Base-by-base conservation (phyloP, 2,888 invertebrate species). In the Stenurella melanura region DNA sequence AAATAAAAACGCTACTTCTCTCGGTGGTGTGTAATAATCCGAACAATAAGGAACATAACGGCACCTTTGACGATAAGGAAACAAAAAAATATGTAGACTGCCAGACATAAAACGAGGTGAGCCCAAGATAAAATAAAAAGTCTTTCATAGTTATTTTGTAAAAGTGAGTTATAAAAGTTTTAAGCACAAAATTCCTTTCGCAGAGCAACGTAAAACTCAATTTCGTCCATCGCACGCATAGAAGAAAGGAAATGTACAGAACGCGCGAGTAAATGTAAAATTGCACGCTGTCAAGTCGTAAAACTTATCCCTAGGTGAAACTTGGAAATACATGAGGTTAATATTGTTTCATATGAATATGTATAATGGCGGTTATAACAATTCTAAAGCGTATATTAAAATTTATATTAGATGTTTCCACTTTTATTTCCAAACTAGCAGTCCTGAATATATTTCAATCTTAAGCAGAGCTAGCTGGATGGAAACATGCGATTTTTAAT, bases 141-240 rank as follows among this genome's bases (percentile, higher is more conserved):
- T 60, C 34, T 71, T 38, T 57, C 70, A 66, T 74, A 66, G 64
- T 73, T 70, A 77, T 71, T 72, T 61, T 71, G 70, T 77, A 74
- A 71, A 71, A 77, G 72, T 73, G 38, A 76, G 71, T 74, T 78
- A 74, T 78, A 73, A 75, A 77, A 78, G 75, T 78, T 75, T 76
- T 75, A 75, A 78, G 73, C 75, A 63, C 54, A 75, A 76, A 78
- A 78, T 78, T 70, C 75, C 67, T 69, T 78, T 69, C 71, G 69
- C 21, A 66, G 69, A 74, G 70, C 73, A 77, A 74, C 73, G 71
- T 74, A 77, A 74, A 74, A 74, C 74, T 77, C 70, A 71, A 66
- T 77, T 74, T 68, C 71, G 58, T 58, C 67, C 71, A 50, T 21
- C 61, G 56, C 63, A 75, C 70, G 69, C 69, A 64, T 75, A 72